Conservation (phyloP, 2,888 invertebrate species). For the Drosophila anomelani region DNA sequence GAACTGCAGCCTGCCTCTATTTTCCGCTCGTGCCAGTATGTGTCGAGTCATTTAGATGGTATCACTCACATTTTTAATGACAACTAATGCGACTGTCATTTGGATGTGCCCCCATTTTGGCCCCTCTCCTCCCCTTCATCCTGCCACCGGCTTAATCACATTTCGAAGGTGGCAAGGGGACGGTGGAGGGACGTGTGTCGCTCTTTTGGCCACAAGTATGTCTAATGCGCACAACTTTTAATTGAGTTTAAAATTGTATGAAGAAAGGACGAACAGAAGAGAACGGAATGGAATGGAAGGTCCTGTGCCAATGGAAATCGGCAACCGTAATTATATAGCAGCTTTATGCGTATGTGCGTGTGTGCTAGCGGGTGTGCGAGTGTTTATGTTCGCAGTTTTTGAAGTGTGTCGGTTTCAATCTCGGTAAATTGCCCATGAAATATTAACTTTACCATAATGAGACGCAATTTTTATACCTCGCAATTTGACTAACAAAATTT, state of each 20-base stretch:
- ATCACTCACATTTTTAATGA: constrained; percentile 73
- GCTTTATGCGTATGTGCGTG: constrained; percentile 18
- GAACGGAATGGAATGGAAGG: constrained; percentile 10
- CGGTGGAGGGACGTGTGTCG: constrained; percentile 20
- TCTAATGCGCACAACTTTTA: constrained; percentile 80
- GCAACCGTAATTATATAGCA: constrained; percentile 40
- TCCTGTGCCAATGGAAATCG: constrained; percentile 25
- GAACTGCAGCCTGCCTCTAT: constrained; percentile 31
- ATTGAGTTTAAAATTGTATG: constrained; percentile 83
- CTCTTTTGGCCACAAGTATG: constrained; percentile 68
- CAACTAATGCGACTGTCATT: constrained; percentile 78
- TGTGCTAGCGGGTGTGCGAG: constrained; percentile 6
- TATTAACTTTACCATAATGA: constrained; percentile 80
- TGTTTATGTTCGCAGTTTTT: constrained; percentile 64
- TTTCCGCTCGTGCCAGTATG: constrained; percentile 3
- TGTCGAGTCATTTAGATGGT: constrained; percentile 64
- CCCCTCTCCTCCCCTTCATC: neutral
- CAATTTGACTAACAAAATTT: constrained; percentile 70
- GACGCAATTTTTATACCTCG: constrained; percentile 77
- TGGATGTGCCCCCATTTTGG: constrained; percentile 32
- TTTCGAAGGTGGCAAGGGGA: neutral
- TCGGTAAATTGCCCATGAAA: constrained; percentile 82
- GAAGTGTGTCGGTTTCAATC: constrained; percentile 81
- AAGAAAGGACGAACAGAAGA: constrained; percentile 48
- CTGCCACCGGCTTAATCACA: constrained; percentile 16